phyloP scores from a whole-genome alignment of 2,888 invertebrate species.

The Microdon myrmicae region DNA sequence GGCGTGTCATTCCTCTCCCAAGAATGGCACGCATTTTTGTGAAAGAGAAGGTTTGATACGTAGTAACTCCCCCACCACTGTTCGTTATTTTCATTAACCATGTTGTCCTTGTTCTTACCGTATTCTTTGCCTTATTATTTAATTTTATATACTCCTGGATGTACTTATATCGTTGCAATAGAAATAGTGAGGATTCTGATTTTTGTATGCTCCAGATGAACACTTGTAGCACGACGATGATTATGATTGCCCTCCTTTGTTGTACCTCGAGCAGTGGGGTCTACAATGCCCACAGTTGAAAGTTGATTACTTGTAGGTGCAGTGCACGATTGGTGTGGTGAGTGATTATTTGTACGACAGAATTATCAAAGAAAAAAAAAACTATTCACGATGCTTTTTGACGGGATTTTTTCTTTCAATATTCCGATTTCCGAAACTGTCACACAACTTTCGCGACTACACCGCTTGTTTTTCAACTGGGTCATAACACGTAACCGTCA shows the following conservation, averaged over 20 bases:
- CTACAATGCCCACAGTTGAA: slow-evolving; percentile 61
- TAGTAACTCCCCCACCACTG: too few relatives aligned
- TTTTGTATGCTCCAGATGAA: slow-evolving; percentile 41
- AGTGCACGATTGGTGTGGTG: slow-evolving; percentile 45
- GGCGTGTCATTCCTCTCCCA: too few relatives aligned
- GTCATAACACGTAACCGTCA: too few relatives aligned
- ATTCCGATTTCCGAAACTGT: too few relatives aligned
- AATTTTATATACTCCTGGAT: slow-evolving; percentile 40
- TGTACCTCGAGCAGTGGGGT: slow-evolving; percentile 60
- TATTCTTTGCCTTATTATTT: slow-evolving; percentile 33
- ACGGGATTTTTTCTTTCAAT: too few relatives aligned
- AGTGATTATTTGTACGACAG: slow-evolving; percentile 49
- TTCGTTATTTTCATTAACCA: slow-evolving; percentile 64
- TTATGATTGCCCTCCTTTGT: slow-evolving; percentile 22
- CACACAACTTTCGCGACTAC: too few relatives aligned
- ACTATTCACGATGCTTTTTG: too few relatives aligned
- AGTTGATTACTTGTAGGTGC: slow-evolving; percentile 41
- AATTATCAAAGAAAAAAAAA: too few relatives aligned
- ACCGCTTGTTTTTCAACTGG: too few relatives aligned
- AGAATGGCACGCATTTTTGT: too few relatives aligned
- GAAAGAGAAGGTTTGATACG: too few relatives aligned
- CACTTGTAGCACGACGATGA: slow-evolving; percentile 21
- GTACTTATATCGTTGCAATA: slow-evolving; percentile 38
- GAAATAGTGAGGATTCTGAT: slow-evolving; percentile 29
- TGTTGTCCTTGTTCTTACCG: slow-evolving; percentile 52